Evolutionary conservation across 2,888 invertebrate genomes (phyloP).

Genomic region (Merodon equestris): DNA sequence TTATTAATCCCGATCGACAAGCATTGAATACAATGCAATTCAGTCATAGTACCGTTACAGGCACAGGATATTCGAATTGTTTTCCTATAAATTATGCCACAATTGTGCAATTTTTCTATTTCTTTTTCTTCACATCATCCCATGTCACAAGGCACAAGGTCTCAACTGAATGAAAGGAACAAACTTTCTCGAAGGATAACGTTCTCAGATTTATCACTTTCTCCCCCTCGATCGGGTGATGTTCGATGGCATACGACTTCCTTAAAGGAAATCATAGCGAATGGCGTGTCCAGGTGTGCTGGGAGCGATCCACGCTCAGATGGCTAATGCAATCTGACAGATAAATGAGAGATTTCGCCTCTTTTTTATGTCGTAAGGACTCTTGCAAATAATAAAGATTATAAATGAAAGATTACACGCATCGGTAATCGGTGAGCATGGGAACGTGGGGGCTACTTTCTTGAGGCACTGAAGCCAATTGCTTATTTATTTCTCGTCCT

Average conservation of each 20-base stretch:
- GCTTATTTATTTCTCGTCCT: too few species aligned
- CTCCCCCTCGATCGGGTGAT: constrained; percentile 42
- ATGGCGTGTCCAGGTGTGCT: constrained; percentile 40
- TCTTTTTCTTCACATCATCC: background rate
- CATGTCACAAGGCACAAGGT: constrained; percentile 44
- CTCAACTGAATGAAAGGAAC: constrained; percentile 35
- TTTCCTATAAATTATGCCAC: constrained; percentile 58
- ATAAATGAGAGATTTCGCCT: constrained; percentile 31
- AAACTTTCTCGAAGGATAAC: constrained; percentile 22
- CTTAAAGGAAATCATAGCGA: constrained; percentile 40
- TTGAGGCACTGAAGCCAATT: too few species aligned
- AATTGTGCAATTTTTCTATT: constrained; percentile 54
- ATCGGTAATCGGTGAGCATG: background rate
- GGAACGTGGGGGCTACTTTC: too few species aligned
- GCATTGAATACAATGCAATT: constrained; percentile 12
- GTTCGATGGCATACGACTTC: constrained; percentile 7
- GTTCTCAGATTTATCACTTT: constrained; percentile 64
- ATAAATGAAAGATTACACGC: constrained; percentile 34
- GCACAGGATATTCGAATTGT: constrained; percentile 22
- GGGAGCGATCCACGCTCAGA: constrained; percentile 8
- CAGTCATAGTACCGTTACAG: constrained; percentile 27
- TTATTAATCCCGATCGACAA: constrained; percentile 58
- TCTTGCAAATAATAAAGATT: constrained; percentile 27
- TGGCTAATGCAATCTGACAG: constrained; percentile 62
- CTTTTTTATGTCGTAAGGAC: constrained; percentile 19